Percentiles rank a stretch among this genome's conserved stretches.
Evolutionary conservation across 2,113 vertebrate species (phyloP).

Genomic region (Clarias batrachus): DNA sequence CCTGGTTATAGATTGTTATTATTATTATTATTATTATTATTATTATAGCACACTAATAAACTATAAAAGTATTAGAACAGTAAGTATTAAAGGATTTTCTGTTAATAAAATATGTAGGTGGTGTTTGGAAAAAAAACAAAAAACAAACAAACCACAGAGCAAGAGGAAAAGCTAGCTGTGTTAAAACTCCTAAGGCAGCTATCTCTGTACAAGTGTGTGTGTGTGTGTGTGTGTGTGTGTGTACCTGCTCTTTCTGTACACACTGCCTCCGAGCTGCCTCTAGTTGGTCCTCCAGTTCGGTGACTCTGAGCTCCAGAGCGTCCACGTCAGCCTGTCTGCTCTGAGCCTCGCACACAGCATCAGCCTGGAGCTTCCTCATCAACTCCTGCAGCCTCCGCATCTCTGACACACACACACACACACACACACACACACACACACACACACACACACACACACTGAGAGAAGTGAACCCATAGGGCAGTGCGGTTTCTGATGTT

Average conservation of each 20-base stretch:
- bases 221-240: constrained; percentile 34
- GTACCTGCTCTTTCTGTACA: constrained; percentile 66
- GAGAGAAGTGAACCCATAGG: not conserved
- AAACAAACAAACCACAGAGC: not conserved
- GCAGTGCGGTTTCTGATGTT: not conserved
- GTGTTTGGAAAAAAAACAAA: not conserved
- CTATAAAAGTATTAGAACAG: too few species aligned
- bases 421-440: constrained; percentile 6
- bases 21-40: too few species aligned
- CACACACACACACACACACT: constrained; percentile 10
- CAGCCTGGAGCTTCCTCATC: constrained; percentile 58
- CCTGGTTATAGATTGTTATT: too few species aligned
- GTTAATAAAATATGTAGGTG: not conserved
- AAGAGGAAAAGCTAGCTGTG: not conserved
- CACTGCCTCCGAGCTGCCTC: constrained; percentile 58
- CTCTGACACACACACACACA: constrained; percentile 56
- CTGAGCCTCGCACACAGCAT: constrained; percentile 56
- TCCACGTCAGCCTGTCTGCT: constrained; percentile 62
- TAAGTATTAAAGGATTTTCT: not conserved
- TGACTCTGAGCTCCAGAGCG: constrained; percentile 57
- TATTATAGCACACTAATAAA: too few species aligned
- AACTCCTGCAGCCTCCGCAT: constrained; percentile 65
- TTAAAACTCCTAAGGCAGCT: not conserved
- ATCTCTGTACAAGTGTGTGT: constrained; percentile 9
- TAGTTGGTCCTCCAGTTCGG: constrained; percentile 63